These are phyloP conservation scores for Epinephelus malabaricus DNA, from an alignment of 2,797 vertebrate genomes.

Conservation along the genomic window DNA sequence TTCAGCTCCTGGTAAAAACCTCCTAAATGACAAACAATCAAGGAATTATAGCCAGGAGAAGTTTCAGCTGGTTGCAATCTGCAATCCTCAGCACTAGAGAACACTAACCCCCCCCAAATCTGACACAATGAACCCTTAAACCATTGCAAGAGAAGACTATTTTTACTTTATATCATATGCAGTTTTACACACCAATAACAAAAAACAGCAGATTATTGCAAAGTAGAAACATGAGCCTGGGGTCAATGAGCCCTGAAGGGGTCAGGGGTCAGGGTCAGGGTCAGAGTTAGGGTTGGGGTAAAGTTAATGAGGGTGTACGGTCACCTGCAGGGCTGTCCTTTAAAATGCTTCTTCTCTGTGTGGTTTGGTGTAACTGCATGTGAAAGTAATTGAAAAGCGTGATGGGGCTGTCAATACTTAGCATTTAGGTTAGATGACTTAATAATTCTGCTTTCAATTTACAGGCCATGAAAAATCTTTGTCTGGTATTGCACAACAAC, in stretches of 20 bases:
- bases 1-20: too few species aligned
- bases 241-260: not conserved
- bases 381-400: slow-evolving; percentile 24
- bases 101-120: too few species aligned
- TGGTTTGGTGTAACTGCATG: not conserved
- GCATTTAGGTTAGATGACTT: not conserved
- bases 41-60: too few species aligned
- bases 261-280: slow-evolving; percentile 25
- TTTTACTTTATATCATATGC: not conserved
- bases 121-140: too few species aligned
- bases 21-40: too few species aligned
- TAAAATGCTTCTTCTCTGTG: not conserved
- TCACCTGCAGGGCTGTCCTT: slow-evolving; percentile 26
- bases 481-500: not conserved
- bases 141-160: not conserved
- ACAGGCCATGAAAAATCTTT: slow-evolving; percentile 24
- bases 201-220: slow-evolving; percentile 1
- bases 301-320: not conserved
- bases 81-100: too few species aligned
- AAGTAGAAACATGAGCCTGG: slow-evolving; percentile 25
- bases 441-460: not conserved
- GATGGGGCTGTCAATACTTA: not conserved
- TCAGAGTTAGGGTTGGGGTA: not conserved
- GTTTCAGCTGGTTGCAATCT: too few species aligned
- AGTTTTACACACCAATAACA: not conserved